Conservation (phyloP, 64 coral and sea anemone species). For the Dendrophyllia cribrosa region DNA sequence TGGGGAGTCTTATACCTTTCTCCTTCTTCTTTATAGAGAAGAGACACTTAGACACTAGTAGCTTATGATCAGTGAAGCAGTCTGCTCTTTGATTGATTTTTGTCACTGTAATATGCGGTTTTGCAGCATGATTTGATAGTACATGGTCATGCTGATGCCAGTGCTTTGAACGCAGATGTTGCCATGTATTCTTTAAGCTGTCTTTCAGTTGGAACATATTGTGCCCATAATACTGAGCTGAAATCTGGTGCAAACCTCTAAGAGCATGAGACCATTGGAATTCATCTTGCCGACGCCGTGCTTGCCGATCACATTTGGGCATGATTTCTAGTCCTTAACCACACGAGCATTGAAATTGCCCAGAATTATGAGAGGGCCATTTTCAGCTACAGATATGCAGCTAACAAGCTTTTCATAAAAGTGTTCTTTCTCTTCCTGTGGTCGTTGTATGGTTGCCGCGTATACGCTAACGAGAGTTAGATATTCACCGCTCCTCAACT, state of each 20-base stretch:
- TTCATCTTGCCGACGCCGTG: conserved; percentile 30
- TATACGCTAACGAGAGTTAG: conserved; percentile 41
- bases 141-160: conserved; percentile 49
- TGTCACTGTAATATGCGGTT: conserved; percentile 37
- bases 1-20: no score
- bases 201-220: conserved; percentile 43
- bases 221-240: conserved; percentile 26
- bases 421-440: conserved; percentile 37
- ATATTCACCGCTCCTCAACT: conserved; percentile 4
- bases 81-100: conserved; percentile 24
- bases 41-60: conserved; percentile 33
- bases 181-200: conserved; percentile 41
- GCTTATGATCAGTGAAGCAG: conserved; percentile 53
- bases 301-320: conserved; percentile 45
- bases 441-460: conserved; percentile 13
- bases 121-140: conserved; percentile 34
- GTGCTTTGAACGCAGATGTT: conserved; percentile 14
- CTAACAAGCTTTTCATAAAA: conserved; percentile 47
- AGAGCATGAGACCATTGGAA: conserved; percentile 16
- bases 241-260: conserved; percentile 27
- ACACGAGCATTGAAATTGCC: conserved; percentile 59
- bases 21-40: conserved; percentile 4
- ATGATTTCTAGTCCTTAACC: conserved; percentile 8
- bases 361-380: conserved; percentile 2
- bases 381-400: neutral